Conservation (phyloP, 2,888 invertebrate species). For the Odontothrips loti region DNA sequence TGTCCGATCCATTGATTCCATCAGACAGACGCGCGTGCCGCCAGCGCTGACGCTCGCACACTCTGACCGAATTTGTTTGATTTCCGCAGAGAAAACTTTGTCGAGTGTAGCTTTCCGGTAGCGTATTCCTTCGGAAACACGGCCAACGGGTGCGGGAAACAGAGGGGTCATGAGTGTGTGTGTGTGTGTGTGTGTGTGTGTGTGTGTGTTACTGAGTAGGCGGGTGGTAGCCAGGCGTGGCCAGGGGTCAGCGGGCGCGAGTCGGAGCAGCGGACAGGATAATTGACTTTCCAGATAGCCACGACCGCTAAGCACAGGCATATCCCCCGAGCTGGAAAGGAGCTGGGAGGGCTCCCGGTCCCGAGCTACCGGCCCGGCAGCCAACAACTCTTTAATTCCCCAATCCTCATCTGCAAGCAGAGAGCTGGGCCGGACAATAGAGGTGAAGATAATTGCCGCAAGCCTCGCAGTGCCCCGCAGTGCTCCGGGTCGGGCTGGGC, state of each 20-base stretch:
- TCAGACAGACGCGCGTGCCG: no score
- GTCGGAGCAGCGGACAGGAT: slow-evolving; percentile 4
- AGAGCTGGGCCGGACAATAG: neutral
- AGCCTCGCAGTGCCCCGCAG: neutral
- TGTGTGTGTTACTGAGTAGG: no score
- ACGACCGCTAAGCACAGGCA: neutral
- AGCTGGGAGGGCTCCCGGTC: no score
- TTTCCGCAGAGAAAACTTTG: no score
- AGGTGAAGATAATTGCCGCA: slow-evolving; percentile 2
- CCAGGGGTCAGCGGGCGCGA: neutral
- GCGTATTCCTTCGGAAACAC: no score
- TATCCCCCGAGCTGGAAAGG: neutral
- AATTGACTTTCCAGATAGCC: slow-evolving; percentile 18
- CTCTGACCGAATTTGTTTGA: no score
- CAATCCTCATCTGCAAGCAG: neutral
- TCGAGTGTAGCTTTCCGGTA: no score
- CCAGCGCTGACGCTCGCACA: no score
- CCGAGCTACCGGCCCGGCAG: neutral
- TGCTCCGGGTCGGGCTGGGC: neutral
- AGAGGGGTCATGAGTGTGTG: no score
- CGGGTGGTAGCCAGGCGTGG: neutral
- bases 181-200: no score
- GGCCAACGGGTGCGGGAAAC: no score
- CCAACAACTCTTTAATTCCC: slow-evolving; percentile 5
- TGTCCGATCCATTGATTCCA: no score